Evolutionary conservation across 35 echinoderm and acorn worm genomes (phyloP).

Genomic region (Lytechinus pictus): DNA sequence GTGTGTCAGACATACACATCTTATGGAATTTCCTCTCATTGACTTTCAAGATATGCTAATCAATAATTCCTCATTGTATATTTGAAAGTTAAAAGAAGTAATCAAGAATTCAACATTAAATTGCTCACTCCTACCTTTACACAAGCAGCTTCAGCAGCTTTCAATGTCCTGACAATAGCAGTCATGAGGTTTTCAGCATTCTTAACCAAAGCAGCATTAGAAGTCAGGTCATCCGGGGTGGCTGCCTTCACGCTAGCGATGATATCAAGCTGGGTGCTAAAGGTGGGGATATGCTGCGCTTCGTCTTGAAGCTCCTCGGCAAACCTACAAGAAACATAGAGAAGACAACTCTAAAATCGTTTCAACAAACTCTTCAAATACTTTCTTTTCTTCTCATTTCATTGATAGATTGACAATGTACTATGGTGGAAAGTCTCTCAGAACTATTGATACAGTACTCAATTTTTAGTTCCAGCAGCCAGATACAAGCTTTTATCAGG

Average conservation of each 20-base stretch:
- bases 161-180: constrained; percentile 82
- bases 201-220: constrained; percentile 79
- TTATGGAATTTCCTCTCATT: too few relatives aligned
- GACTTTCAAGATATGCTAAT: too few relatives aligned
- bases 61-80: too few relatives aligned
- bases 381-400: too few relatives aligned
- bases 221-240: constrained; percentile 78
- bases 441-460: too few relatives aligned
- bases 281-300: constrained; percentile 68
- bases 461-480: too few relatives aligned
- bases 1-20: too few relatives aligned
- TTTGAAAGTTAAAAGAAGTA: too few relatives aligned
- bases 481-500: too few relatives aligned
- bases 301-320: constrained; percentile 68
- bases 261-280: constrained; percentile 88
- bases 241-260: constrained; percentile 93
- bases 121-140: constrained; percentile 84
- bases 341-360: too few relatives aligned
- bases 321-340: constrained; percentile 36
- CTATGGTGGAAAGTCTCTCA: not conserved
- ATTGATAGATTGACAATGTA: not conserved
- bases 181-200: constrained; percentile 93
- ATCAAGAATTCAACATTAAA: too few relatives aligned
- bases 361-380: too few relatives aligned
- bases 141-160: constrained; percentile 88